Conservation (phyloP, 2,888 invertebrate species). For the Danaus chrysippus region DNA sequence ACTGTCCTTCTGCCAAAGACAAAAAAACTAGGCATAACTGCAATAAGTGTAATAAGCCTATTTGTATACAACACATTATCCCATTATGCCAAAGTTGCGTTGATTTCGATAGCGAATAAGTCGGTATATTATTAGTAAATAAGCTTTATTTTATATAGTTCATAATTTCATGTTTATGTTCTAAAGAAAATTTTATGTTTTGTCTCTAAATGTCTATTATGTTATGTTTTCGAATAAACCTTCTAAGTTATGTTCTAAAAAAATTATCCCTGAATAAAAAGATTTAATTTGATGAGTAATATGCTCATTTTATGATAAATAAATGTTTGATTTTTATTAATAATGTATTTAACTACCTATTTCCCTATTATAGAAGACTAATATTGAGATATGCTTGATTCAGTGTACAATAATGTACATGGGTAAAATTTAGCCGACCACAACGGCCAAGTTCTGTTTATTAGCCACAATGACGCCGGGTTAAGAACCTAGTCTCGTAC, state of each 20-base stretch:
- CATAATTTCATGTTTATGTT: slow-evolving; percentile 11
- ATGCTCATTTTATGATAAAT: slow-evolving; percentile 12
- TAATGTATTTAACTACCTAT: no score
- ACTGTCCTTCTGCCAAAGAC: slow-evolving; percentile 22
- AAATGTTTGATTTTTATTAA: no score
- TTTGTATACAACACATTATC: slow-evolving; percentile 27
- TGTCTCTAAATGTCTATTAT: slow-evolving; percentile 8
- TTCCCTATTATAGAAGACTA: slow-evolving; percentile 12
- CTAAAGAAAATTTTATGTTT: slow-evolving; percentile 15
- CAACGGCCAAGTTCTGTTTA: slow-evolving; percentile 21
- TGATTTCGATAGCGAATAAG: slow-evolving; percentile 28
- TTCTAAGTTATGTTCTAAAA: no score
- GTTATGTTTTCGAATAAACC: slow-evolving; percentile 11
- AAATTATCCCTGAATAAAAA: no score
- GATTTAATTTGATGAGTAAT: slow-evolving; percentile 10
- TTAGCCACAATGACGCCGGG: background rate
- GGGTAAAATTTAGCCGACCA: slow-evolving; percentile 24
- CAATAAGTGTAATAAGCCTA: slow-evolving; percentile 24
- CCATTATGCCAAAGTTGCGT: slow-evolving; percentile 24
- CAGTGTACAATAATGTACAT: no score
- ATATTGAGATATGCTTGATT: no score
- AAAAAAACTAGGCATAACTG: slow-evolving; percentile 23
- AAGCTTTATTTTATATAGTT: slow-evolving; percentile 20
- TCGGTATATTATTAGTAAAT: no score
- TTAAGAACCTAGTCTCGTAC: no score